Conservation (phyloP, 2,888 invertebrate species). For the Morinoia aosen region DNA sequence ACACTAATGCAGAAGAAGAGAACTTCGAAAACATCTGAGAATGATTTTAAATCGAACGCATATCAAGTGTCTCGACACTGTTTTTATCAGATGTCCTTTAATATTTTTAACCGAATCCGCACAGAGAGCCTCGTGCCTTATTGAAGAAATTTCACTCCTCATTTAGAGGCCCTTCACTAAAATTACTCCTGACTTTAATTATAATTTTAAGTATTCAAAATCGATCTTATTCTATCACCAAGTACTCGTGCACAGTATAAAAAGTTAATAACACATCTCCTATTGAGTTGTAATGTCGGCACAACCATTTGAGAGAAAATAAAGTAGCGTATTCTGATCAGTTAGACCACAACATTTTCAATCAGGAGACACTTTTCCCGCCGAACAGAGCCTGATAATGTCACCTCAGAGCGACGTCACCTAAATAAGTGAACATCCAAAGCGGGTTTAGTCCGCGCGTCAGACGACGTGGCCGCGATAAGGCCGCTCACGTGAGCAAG, state of each 20-base stretch:
- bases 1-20: not conserved
- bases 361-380: not conserved
- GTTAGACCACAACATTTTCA: not conserved
- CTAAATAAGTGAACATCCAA: not conserved
- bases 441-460: not conserved
- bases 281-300: not conserved
- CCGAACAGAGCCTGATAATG: not conserved
- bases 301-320: not conserved
- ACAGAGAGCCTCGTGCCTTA: not conserved
- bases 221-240: not conserved
- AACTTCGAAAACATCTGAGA: not conserved
- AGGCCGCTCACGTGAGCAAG: not conserved
- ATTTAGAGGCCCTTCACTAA: not conserved
- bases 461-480: not conserved
- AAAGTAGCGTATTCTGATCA: not conserved
- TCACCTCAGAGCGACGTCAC: not conserved
- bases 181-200: not conserved
- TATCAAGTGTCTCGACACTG: not conserved
- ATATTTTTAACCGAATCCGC: too few species aligned
- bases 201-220: not conserved
- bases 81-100: too few species aligned
- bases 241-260: not conserved
- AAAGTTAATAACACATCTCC: too few species aligned
- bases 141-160: not conserved
- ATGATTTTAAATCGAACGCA: not conserved